Evolutionary conservation across 2,113 vertebrate species (phyloP), one percentile per base, ranked within the genome.

Genomic region (Thalassoma bifasciatum): DNA sequence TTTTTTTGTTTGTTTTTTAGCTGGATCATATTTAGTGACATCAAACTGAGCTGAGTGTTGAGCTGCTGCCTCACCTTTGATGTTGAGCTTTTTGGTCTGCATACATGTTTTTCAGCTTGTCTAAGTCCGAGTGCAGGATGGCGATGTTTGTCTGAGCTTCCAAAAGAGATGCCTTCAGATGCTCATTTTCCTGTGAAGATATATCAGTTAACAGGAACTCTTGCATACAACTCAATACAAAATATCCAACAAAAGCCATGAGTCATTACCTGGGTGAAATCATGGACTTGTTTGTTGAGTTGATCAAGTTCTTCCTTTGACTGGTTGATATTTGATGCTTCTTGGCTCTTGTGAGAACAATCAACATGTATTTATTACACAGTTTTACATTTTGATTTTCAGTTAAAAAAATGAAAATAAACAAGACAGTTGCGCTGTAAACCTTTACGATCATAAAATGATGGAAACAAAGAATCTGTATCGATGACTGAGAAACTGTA

Each of bases 121-220:
- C 94, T 86, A 96, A 68, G 76, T 95, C 92, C 0, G 75, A 75
- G 79, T 91, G 93, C 49, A 94, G 77, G 58, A 89, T n/a, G 13
- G 91, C 83, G 24, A 93, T 8, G 23, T 81, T 44, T 0, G 69
- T 86, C 69, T 94, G 69, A 0, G 92, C 90, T 67, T 92, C 59
- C 0, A 82, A 21, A 34, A 94, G 79, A 53, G 85, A 91, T 10
- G 40, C 12, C 1, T 44, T 81, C 22, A 92, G 81, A 56, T 76
- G 66, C 37, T 92, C 72, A 0, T 95, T 96, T 46, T 95, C 93
- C 94, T 94, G 82, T 3, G 10, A 34, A 21, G 4, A 58, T 21
- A 73, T n/a, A 37, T 0, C 3, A 3, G 59, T 19, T n/a, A 11
- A 59, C 3, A 37, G 22, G 3, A 46, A 74, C 38, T 10, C 8